Base-by-base conservation (phyloP, 2,888 invertebrate species). In the Latrodectus elegans region DNA sequence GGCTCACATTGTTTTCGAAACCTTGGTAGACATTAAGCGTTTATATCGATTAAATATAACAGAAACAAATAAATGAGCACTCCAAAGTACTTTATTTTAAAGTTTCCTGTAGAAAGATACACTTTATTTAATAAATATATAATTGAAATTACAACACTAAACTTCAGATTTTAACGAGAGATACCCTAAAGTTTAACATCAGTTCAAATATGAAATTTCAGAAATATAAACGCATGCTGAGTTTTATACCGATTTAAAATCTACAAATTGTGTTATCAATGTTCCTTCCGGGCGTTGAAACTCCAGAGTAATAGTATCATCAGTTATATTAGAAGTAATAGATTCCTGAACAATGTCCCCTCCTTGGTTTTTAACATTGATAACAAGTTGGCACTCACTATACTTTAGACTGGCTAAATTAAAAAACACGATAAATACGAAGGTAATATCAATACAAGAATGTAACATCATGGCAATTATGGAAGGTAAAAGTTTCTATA, bases 261-360 rank as follows among this genome's bases (percentile, higher is more conserved):
- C 98, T 89, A 98, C 96, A 89, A 98, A 95, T 92, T 98, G 97
- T 1, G 97, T 97, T 87, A 98, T 95, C 90, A 96, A 94, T 15
- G 97, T 97, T 79, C 98, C 98, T 92, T 98, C 98, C 12, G 96
- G 95, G 90, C 97, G 94, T 92, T 96, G 95, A 92, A 97, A 97
- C 92, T 97, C 97, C 91, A 98, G 93, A 55, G 95, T 95, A 90
- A 98, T 96, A 76, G 96, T 95, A 92, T 98, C 97, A 91, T 97
- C 97, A 60, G 95, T 96, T 89, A 97, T 95, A 93, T 98, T 98
- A 79, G 97, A 96, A 90, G 95, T 95, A 92, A 98, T 97, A 90
- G 95, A 97, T 93, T 98, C 97, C 92, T 96, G 96, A 91, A 97
- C 95, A 90, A 98, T 96, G 93, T 98, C 98, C 78, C 98, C 98